Evolutionary conservation across 2,113 vertebrate species (phyloP).

Genomic region (Xiphophorus hellerii): DNA sequence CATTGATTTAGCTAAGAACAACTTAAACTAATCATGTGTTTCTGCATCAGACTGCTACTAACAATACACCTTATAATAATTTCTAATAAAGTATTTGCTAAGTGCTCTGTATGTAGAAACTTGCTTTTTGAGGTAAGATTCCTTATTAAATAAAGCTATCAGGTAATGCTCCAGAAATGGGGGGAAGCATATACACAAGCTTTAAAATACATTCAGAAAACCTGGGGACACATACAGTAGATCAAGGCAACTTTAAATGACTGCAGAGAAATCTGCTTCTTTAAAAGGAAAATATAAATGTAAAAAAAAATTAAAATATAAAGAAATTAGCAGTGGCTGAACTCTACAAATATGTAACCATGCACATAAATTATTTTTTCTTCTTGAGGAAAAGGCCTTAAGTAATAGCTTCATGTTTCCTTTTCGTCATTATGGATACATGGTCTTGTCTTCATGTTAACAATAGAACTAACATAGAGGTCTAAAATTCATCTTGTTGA

Average conservation of each 20-base stretch:
- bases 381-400: neutral
- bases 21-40: too few species aligned
- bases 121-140: too few species aligned
- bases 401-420: neutral
- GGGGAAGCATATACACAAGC: neutral
- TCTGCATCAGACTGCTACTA: too few species aligned
- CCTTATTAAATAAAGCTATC: neutral
- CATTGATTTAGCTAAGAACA: too few species aligned
- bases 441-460: slow-evolving; percentile 74
- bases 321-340: neutral
- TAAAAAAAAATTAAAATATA: neutral
- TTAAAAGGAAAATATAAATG: neutral
- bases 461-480: slow-evolving; percentile 45
- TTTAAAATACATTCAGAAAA: neutral
- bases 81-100: too few species aligned
- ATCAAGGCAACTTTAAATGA: neutral
- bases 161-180: neutral
- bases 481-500: slow-evolving; percentile 32
- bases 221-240: neutral
- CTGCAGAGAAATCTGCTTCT: neutral
- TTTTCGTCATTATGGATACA: slow-evolving; percentile 57
- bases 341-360: neutral
- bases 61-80: too few species aligned
- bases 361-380: neutral
- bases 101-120: too few species aligned